Percentiles rank a stretch among this genome's conserved stretches.
These are phyloP conservation scores for Psittacula cyanocephala DNA, from an alignment of 2,113 vertebrate species.

Conservation along the genomic window DNA sequence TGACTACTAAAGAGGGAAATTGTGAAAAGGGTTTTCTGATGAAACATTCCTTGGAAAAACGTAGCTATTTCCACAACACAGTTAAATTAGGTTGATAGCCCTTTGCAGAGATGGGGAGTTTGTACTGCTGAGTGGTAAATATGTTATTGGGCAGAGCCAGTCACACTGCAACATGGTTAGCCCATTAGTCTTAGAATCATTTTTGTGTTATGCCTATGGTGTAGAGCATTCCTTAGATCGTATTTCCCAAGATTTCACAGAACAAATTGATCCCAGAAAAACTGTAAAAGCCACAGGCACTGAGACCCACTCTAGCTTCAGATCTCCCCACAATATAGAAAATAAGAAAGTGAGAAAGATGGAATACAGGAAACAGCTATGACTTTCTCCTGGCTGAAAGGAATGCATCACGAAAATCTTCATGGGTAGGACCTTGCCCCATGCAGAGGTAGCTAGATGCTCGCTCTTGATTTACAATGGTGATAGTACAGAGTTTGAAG, in stretches of 20 bases:
- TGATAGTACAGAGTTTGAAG: not conserved
- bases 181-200: not conserved
- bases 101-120: not conserved
- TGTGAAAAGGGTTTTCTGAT: not conserved
- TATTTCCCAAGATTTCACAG: not conserved
- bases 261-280: not conserved
- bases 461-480: not conserved
- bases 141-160: not conserved
- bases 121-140: not conserved
- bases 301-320: not conserved
- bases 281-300: not conserved
- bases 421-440: not conserved
- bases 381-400: not conserved
- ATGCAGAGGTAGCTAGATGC: not conserved
- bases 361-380: not conserved
- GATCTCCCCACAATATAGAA: not conserved
- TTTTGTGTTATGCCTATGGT: not conserved
- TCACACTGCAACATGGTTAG: not conserved
- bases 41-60: not conserved
- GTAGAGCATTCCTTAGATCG: not conserved
- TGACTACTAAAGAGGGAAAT: not conserved
- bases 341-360: not conserved
- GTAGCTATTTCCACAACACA: not conserved
- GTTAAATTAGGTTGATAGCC: not conserved
- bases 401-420: not conserved